Evolutionary conservation across 2,113 vertebrate species (phyloP), one percentile per base, ranked within the genome.

Genomic region (Sarotherodon lohbergeri): DNA sequence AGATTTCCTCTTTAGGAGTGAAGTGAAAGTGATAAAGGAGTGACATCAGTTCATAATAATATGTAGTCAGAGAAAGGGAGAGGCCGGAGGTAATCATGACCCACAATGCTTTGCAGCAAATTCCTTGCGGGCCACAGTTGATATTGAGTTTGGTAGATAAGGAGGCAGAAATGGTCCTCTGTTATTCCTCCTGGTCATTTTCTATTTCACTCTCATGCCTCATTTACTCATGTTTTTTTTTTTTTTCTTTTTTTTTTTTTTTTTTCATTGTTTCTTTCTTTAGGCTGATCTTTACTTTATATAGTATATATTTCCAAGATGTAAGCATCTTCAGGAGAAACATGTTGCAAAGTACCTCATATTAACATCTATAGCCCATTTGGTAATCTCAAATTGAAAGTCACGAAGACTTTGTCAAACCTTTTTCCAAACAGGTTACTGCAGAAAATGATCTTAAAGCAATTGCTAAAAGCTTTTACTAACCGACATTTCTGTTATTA

Each of bases 21-120:
- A 46, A 71, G 68, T 57, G 19, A 24, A 41, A 46, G 46, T 39
- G 82, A 82, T 84, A 84, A 50, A 55, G 19, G 34, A 68, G 76
- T 73, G 39, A 6, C 41, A 83, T 46, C 66, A 52, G 16, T 29
- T 43, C 43, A 84, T n/a, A 29, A 57, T 78, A 52, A 63, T 71
- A 71, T 29, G 46, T 43, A 22, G 63, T 22, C 52, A 48, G 5
- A 22, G 24, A 83, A 9, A 17, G 24, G 32, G 22, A 29, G 24
- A 54, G 32, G 14, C 50, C 52, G 34, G 19, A 71, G 63, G 71
- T 66, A 24, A 50, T 76, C 80, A 24, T 1, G 27, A 79, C 48
- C 84, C 86, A 89, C 59, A 84, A 87, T 82, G 57, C 86, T 83
- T 85, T 82, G 63, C 76, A 80, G 63, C 19, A 10, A 9, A 78